Conservation (phyloP, 2,113 vertebrate species). For the Malurus cyaneus region DNA sequence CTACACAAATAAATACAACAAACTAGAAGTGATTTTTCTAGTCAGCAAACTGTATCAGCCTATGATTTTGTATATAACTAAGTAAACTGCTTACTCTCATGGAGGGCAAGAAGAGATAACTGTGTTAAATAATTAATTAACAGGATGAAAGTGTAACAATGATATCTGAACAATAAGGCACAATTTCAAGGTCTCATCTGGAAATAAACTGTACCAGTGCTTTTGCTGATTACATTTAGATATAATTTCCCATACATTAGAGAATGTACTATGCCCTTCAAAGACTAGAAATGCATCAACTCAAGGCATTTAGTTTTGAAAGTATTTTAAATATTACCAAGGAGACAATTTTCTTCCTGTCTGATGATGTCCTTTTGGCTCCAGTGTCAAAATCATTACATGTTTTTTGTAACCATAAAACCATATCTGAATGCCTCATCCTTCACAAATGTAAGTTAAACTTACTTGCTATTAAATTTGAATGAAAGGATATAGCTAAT, state of each 20-base stretch:
- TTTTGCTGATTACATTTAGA: conserved; percentile 58
- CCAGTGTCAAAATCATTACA: conserved; percentile 65
- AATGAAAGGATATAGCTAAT: conserved; percentile 62
- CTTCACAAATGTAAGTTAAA: conserved; percentile 67
- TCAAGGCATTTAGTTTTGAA: conserved; percentile 56
- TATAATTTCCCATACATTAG: conserved; percentile 68
- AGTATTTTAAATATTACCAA: conserved; percentile 68
- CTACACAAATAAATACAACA: not conserved
- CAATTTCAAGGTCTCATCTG: conserved; percentile 54
- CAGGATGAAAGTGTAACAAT: conserved; percentile 36
- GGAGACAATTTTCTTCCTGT: conserved; percentile 69
- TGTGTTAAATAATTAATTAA: conserved; percentile 56
- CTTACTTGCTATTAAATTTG: conserved; percentile 68
- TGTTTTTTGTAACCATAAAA: conserved; percentile 51
- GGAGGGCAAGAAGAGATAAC: not conserved
- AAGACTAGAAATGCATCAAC: conserved; percentile 50
- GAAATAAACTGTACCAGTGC: conserved; percentile 40
- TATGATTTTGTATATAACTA: not conserved
- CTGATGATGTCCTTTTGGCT: conserved; percentile 70
- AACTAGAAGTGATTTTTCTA: not conserved
- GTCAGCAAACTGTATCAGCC: not conserved
- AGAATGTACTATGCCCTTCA: conserved; percentile 36
- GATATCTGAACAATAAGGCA: conserved; percentile 34
- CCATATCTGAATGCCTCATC: conserved; percentile 40
- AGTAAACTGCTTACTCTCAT: not conserved